phyloP scores from a whole-genome alignment of 2,797 vertebrate genomes.

The Sandelia bainsii region DNA sequence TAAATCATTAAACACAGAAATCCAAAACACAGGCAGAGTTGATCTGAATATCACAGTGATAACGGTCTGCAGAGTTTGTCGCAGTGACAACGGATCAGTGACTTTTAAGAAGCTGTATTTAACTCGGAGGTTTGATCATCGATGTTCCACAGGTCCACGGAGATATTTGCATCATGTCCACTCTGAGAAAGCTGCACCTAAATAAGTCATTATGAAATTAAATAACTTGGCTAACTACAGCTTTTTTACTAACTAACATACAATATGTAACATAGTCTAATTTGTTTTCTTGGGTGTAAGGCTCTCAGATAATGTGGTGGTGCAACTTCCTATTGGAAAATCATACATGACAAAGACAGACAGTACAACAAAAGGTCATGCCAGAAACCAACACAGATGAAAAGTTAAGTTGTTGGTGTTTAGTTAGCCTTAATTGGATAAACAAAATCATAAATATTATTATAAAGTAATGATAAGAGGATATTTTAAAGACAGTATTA shows the following conservation, averaged over 20 bases:
- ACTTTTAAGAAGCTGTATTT: conserved; percentile 26
- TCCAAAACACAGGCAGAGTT: conserved; percentile 33
- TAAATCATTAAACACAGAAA: conserved; percentile 27
- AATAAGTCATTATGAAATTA: conserved; percentile 65
- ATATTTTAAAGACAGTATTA: not conserved
- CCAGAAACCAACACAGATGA: conserved; percentile 11
- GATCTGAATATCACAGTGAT: conserved; percentile 74
- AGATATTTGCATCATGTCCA: conserved; percentile 28
- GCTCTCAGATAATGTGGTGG: not conserved
- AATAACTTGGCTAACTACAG: conserved; percentile 38
- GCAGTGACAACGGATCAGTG: conserved; percentile 41
- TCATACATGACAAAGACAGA: conserved; percentile 30
- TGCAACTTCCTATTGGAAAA: conserved; percentile 23
- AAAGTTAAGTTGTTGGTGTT: not conserved
- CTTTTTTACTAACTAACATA: conserved; percentile 37
- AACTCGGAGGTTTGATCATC: conserved; percentile 15
- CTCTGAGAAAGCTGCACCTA: conserved; percentile 45
- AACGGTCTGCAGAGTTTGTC: conserved; percentile 56
- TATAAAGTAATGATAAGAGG: not conserved
- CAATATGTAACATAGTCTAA: conserved; percentile 21
- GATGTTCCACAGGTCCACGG: conserved; percentile 44
- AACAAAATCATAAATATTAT: conserved; percentile 2
- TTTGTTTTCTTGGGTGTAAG: conserved; percentile 3
- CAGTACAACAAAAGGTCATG: not conserved
- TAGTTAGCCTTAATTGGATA: not conserved